Percentiles rank a stretch among this genome's conserved stretches.
phyloP scores from a whole-genome alignment of 2,888 invertebrate species.

The Spilosoma lubricipeda region DNA sequence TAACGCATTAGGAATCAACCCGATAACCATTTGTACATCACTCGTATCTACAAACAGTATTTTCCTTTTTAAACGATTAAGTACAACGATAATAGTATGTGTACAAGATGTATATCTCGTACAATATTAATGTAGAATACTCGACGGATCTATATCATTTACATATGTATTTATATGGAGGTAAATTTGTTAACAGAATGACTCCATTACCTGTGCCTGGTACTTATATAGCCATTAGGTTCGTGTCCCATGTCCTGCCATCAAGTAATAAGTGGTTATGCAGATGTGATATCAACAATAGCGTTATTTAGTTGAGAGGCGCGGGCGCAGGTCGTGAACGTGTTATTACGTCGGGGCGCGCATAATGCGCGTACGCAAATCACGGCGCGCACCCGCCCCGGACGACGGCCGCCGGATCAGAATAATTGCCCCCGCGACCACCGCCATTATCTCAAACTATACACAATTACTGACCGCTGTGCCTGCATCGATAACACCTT shows the following conservation, averaged over 20 bases:
- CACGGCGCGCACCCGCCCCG: constrained; percentile 56
- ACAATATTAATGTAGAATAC: constrained; percentile 15
- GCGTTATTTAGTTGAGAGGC: constrained; percentile 56
- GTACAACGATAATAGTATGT: constrained; percentile 19
- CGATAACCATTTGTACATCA: constrained; percentile 11
- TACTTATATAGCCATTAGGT: constrained; percentile 24
- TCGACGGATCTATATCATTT: constrained; percentile 12
- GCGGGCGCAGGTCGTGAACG: constrained; percentile 40
- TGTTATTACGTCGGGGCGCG: constrained; percentile 55
- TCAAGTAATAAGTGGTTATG: constrained; percentile 19
- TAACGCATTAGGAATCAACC: constrained; percentile 5
- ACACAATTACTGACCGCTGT: constrained; percentile 75
- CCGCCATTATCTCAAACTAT: constrained; percentile 77
- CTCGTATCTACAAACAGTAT: constrained; percentile 14
- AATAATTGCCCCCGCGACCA: constrained; percentile 78
- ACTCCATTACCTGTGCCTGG: constrained; percentile 13
- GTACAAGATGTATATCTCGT: constrained; percentile 14
- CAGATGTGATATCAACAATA: constrained; percentile 33
- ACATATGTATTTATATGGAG: constrained; percentile 13
- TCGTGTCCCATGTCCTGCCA: constrained; percentile 13
- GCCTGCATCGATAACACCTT: constrained; percentile 36
- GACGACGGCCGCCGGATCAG: constrained; percentile 62
- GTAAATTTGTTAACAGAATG: constrained; percentile 12
- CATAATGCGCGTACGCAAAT: constrained; percentile 75
- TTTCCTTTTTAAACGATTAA: constrained; percentile 24